Evolutionary conservation across 1,140 invertebrate genomes (phyloP).

Genomic region (Aphelinus certus): DNA sequence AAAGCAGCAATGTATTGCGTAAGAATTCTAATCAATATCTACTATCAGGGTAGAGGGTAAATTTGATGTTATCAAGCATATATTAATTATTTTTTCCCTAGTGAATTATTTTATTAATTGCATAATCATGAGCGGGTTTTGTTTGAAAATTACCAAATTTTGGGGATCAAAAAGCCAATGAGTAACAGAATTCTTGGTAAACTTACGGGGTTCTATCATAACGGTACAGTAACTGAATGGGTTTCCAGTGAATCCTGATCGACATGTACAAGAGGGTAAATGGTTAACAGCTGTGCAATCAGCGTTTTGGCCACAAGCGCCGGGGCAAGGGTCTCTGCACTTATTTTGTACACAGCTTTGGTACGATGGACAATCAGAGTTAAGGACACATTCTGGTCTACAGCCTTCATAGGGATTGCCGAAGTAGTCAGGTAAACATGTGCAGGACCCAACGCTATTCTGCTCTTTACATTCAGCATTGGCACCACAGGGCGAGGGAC

Average conservation of each 20-base stretch:
- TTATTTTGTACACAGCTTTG: conserved; percentile 59
- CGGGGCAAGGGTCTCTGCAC: conserved; percentile 68
- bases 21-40: too few relatives aligned
- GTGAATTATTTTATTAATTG: too few relatives aligned
- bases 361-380: conserved; percentile 68
- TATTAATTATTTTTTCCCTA: too few relatives aligned
- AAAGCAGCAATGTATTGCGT: too few relatives aligned
- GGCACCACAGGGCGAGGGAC: conserved; percentile 80
- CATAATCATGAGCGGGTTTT: too few relatives aligned
- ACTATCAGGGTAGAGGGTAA: too few relatives aligned
- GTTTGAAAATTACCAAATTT: too few relatives aligned
- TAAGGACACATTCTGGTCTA: conserved; percentile 74
- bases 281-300: conserved; percentile 72
- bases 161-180: too few relatives aligned
- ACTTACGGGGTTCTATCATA: conserved; percentile 54
- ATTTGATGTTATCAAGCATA: too few relatives aligned
- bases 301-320: conserved; percentile 67
- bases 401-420: conserved; percentile 72
- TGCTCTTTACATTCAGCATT: conserved; percentile 83
- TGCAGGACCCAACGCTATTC: conserved; percentile 78
- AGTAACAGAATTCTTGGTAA: conserved; percentile 4
- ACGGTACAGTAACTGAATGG: conserved; percentile 67
- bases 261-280: conserved; percentile 73
- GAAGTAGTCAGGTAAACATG: conserved; percentile 72
- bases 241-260: conserved; percentile 69